A percentile compares a stretch with the other conserved stretches of the same genome.
Conservation (phyloP, 1,140 invertebrate species). For the Centruroides sculpturatus region DNA sequence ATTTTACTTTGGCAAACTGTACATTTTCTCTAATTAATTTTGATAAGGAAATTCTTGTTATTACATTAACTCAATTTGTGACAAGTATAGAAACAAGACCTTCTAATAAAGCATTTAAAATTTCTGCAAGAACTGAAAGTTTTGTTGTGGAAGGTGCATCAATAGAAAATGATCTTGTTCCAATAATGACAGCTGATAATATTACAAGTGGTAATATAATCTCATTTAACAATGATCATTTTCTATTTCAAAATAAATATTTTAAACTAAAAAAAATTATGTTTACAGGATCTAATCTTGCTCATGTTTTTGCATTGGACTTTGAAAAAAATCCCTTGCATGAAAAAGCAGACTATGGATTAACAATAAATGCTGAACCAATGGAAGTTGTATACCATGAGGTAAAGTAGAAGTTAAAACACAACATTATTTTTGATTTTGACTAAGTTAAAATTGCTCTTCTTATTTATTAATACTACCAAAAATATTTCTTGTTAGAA, state of each 20-base stretch:
- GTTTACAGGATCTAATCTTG: conserved; percentile 39
- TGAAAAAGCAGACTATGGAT: conserved; percentile 49
- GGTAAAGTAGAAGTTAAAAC: conserved; percentile 32
- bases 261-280: not conserved
- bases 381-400: conserved; percentile 65
- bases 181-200: conserved; percentile 51
- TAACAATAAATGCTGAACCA: conserved; percentile 51
- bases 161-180: conserved; percentile 53
- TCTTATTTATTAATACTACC: no score
- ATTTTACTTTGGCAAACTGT: conserved; percentile 59
- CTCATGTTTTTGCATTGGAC: conserved; percentile 56
- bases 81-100: conserved; percentile 54
- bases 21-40: conserved; percentile 51
- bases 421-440: not conserved
- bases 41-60: conserved; percentile 52
- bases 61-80: conserved; percentile 56
- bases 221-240: not conserved
- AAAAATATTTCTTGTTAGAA: no score
- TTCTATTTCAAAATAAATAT: no score
- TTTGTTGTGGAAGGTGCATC: conserved; percentile 60
- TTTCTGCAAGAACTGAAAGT: conserved; percentile 57
- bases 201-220: conserved; percentile 40
- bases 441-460: no score
- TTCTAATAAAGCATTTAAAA: conserved; percentile 49
- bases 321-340: conserved; percentile 55